Base-by-base conservation (phyloP, 2,797 vertebrate genomes). In the Kryptolebias ocellatus region DNA sequence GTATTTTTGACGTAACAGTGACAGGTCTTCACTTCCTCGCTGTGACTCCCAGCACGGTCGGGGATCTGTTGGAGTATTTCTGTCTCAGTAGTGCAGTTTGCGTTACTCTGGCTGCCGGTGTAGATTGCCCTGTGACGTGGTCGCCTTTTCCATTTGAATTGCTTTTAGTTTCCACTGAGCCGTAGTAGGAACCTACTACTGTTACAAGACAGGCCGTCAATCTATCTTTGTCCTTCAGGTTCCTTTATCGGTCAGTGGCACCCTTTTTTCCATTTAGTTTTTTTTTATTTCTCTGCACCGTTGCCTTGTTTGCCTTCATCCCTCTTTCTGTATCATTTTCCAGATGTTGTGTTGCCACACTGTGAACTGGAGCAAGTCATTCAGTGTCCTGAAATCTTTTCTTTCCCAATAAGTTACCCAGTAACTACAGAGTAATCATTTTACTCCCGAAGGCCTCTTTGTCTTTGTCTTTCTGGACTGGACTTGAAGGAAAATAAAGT, bases 131-230 rank as follows among this genome's bases (percentile, higher is more conserved):
- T 79, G 78, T 72, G 83, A 81, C 64, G 42, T 61, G 10, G 70
- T 47, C 1, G 24, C 39, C 66, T 82, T 87, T 84, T 87, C 82
- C 81, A 74, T 80, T 78, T 80, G 71, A 81, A 78, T 72, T 59
- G 60, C 71, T 2, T 12, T 67, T 81, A 74, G 79, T 90, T 90
- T 88, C 87, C 90, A 86, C 56, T 66, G 65, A 74, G 76, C 58
- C 55, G 45, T 56, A 24, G 67, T 70, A 62, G 18, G 6, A 61
- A 52, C 39, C 70, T 69, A 17, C 85, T 86, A 42, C 53, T 64
- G 78, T 88, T 91, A 80, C 76, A 74, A 53, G 67, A 74, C 50
- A 66, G 81, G 67, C 72, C 57, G 73, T 64, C 81, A 69, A 66
- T 74, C 70, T 67, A 51, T 74, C 65, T 63, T 58, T 81, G 76